Percentiles rank a stretch among this genome's conserved stretches.
phyloP scores from a whole-genome alignment of 2,113 vertebrate genomes.

The Dolichotis patagonum region DNA sequence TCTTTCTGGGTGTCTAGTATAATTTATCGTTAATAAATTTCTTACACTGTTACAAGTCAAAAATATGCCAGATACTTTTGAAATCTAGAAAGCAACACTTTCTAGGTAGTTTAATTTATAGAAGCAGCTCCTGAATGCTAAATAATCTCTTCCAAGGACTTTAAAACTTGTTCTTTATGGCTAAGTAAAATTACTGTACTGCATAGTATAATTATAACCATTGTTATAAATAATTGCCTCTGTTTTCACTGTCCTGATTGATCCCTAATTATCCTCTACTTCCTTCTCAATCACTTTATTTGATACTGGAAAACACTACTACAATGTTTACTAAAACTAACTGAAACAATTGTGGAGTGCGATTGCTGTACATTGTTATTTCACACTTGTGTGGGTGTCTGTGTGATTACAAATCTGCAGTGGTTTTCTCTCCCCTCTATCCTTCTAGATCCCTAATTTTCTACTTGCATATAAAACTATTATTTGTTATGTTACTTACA shows the following conservation, averaged over 20 bases:
- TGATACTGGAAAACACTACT: neutral
- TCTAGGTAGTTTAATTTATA: neutral
- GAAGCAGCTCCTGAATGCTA: neutral
- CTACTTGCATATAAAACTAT: neutral
- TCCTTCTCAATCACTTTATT: neutral
- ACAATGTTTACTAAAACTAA: neutral
- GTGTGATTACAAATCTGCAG: neutral
- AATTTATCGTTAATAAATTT: neutral
- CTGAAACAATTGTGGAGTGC: neutral
- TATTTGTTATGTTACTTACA: neutral
- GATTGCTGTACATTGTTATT: too few species aligned
- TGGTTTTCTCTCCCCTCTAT: accelerated
- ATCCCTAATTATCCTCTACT: neutral
- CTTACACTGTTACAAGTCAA: neutral
- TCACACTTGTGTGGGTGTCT: neutral
- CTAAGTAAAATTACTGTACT: neutral
- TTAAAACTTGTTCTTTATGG: neutral
- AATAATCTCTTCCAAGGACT: neutral
- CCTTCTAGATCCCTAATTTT: neutral
- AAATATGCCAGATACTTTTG: neutral
- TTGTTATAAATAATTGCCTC: neutral
- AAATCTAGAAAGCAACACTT: neutral
- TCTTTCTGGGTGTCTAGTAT: neutral
- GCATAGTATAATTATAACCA: neutral
- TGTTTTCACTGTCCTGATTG: neutral